phyloP scores from a whole-genome alignment of 2,113 vertebrate genomes.

The Rhizomys pruinosus region DNA sequence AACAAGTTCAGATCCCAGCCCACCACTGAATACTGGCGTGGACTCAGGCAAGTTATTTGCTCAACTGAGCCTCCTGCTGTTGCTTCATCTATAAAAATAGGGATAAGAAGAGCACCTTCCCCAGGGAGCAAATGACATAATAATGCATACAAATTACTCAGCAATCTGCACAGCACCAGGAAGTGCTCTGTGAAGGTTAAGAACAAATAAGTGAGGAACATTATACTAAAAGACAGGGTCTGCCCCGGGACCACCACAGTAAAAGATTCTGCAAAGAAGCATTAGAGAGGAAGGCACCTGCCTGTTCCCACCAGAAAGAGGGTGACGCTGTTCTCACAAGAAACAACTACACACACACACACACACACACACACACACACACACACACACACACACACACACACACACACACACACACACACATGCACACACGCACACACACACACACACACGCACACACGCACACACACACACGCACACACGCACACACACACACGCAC shows the following conservation, averaged over 20 bases:
- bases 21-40: not conserved
- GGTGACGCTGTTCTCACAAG: not conserved
- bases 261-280: not conserved
- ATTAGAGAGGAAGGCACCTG: not conserved
- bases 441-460: too few relatives aligned
- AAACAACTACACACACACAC: not conserved
- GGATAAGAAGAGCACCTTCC: constrained; percentile 41
- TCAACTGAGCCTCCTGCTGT: not conserved
- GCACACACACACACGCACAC: too few relatives aligned
- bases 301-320: not conserved
- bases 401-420: not conserved
- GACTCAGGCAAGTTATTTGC: not conserved
- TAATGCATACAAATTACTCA: not conserved
- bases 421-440: too few relatives aligned
- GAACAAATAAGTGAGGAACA: not conserved
- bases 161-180: not conserved
- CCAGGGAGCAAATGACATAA: constrained; percentile 29
- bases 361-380: not conserved
- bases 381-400: not conserved
- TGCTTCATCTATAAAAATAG: constrained; percentile 57
- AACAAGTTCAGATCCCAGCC: not conserved
- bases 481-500: too few relatives aligned
- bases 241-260: not conserved
- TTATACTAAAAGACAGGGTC: not conserved
- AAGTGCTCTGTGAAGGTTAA: not conserved